Conservation (phyloP, 2,888 invertebrate species). For the Pammene fasciana region DNA sequence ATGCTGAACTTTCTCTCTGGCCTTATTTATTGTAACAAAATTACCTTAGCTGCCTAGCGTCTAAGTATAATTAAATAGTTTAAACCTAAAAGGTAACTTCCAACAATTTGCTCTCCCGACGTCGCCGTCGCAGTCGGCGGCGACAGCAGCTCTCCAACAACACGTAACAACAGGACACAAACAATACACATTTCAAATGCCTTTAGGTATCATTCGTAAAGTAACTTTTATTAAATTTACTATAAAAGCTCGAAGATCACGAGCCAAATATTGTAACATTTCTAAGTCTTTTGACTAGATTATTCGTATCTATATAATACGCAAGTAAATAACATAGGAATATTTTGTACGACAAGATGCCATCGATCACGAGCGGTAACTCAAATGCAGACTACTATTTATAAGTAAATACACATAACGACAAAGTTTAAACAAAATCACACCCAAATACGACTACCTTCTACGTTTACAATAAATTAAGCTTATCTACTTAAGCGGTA, state of each 20-base stretch:
- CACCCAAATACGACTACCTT: slow-evolving; percentile 70
- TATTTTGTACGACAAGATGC: slow-evolving; percentile 84
- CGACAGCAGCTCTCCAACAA: slow-evolving; percentile 37
- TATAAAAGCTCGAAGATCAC: slow-evolving; percentile 75
- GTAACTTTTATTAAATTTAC: slow-evolving; percentile 64
- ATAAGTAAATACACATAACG: slow-evolving; percentile 60
- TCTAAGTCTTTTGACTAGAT: slow-evolving; percentile 84
- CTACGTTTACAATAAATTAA: slow-evolving; percentile 78
- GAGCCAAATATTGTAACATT: slow-evolving; percentile 76
- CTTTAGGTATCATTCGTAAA: slow-evolving; percentile 58
- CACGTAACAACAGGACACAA: slow-evolving; percentile 57
- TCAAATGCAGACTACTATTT: slow-evolving; percentile 82
- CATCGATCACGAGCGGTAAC: slow-evolving; percentile 83
- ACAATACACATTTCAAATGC: slow-evolving; percentile 68
- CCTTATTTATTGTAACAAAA: slow-evolving; percentile 72
- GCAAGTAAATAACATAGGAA: slow-evolving; percentile 82
- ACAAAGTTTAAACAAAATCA: slow-evolving; percentile 77
- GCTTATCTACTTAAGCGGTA: slow-evolving; percentile 68
- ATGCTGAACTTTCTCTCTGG: slow-evolving; percentile 81
- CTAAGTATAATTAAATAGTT: slow-evolving; percentile 76
- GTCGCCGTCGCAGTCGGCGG: slow-evolving; percentile 16
- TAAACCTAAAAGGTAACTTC: slow-evolving; percentile 82
- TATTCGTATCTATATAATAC: slow-evolving; percentile 81
- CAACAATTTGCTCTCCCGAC: slow-evolving; percentile 56
- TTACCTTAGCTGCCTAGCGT: slow-evolving; percentile 73